Conservation (phyloP, 1,140 invertebrate genomes). For the Platyscapa corneri region DNA sequence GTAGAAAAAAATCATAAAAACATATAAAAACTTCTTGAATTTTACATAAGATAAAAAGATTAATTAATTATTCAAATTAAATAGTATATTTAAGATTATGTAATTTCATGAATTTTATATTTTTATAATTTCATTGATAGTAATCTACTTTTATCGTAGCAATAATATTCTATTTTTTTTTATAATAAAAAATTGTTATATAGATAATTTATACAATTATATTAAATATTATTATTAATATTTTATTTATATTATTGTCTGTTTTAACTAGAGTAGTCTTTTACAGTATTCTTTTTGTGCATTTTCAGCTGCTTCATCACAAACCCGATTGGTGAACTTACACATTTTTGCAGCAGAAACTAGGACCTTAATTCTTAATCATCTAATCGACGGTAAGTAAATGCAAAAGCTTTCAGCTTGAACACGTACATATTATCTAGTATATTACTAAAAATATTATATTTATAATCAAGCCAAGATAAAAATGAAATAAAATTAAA, state of each 20-base stretch:
- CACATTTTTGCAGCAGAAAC: constrained; percentile 65
- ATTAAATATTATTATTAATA: background rate
- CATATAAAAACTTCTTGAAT: no score
- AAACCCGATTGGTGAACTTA: constrained; percentile 62
- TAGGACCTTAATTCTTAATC: constrained; percentile 59
- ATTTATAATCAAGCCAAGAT: background rate
- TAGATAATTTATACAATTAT: background rate
- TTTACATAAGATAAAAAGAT: no score
- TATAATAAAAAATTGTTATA: background rate
- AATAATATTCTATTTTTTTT: background rate
- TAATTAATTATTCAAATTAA: no score
- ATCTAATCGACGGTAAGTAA: constrained; percentile 65
- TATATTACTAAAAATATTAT: background rate
- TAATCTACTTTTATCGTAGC: no score
- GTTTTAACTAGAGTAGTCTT: constrained; percentile 36
- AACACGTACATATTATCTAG: constrained; percentile 21
- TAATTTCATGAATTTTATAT: no score
- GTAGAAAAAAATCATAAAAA: no score
- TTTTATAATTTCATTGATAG: no score
- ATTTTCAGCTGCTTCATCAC: constrained; percentile 57
- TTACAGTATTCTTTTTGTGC: constrained; percentile 50
- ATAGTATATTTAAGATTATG: no score
- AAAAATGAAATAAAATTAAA: background rate
- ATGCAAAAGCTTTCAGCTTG: constrained; percentile 30
- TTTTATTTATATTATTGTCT: background rate